Conservation (phyloP, 2,113 vertebrate genomes). For the Chaetorhynchus papuensis region DNA sequence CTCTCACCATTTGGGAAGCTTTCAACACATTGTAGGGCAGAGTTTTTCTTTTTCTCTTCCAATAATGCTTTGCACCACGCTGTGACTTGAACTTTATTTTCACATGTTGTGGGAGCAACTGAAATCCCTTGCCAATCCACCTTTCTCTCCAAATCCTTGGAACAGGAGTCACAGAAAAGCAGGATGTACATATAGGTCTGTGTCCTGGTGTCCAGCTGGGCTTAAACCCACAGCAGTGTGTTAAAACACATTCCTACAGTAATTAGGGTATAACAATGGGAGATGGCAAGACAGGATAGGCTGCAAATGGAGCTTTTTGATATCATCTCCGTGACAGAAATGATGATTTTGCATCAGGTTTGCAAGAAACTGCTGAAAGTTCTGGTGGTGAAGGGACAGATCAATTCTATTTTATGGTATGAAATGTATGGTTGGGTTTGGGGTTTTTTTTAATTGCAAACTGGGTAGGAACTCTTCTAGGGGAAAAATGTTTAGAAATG, state of each 20-base stretch:
- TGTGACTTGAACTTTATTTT: slow-evolving; percentile 36
- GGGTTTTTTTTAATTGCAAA: not conserved
- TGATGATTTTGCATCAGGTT: not conserved
- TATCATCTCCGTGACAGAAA: not conserved
- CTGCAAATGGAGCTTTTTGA: not conserved
- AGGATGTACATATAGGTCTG: not conserved
- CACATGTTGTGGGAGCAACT: slow-evolving; percentile 16
- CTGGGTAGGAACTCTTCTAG: not conserved
- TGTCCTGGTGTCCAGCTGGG: not conserved
- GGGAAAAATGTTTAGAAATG: not conserved
- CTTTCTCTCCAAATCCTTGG: not conserved
- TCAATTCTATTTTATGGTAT: not conserved
- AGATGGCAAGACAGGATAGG: not conserved
- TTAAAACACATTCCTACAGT: not conserved
- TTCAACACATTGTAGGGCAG: slow-evolving; percentile 21
- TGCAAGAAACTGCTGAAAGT: not conserved
- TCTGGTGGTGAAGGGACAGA: not conserved
- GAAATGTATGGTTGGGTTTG: not conserved
- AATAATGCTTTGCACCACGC: not conserved
- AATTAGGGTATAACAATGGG: not conserved
- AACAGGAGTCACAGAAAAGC: not conserved
- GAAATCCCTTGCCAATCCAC: not conserved
- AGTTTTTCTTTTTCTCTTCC: not conserved
- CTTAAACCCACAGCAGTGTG: not conserved
- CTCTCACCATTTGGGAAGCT: slow-evolving; percentile 38